These are phyloP conservation scores for Phortica okadai DNA, from an alignment of 2,888 invertebrate species.

Conservation along the genomic window DNA sequence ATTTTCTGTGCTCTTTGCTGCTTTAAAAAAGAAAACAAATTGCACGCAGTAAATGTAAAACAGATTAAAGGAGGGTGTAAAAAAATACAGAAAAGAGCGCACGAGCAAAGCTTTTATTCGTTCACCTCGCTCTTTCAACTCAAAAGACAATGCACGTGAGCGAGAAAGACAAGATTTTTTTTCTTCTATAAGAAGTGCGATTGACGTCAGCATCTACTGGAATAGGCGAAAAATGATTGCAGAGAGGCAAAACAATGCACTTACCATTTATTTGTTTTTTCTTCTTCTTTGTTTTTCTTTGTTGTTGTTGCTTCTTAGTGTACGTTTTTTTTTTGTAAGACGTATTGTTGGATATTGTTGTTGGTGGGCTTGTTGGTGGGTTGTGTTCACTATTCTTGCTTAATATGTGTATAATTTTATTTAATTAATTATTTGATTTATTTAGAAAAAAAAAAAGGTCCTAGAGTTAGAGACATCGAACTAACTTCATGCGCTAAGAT, in stretches of 20 bases:
- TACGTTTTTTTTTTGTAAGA: not conserved
- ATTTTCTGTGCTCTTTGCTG: too few relatives aligned
- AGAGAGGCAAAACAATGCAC: not conserved
- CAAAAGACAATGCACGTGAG: conserved; percentile 5
- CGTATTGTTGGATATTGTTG: not conserved
- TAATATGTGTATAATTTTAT: not conserved
- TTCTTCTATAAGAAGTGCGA: too few relatives aligned
- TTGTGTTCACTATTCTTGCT: not conserved
- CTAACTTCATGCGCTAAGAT: too few relatives aligned
- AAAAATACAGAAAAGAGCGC: not conserved
- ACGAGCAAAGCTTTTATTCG: not conserved
- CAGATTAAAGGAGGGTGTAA: too few relatives aligned
- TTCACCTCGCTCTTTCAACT: not conserved
- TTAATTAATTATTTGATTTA: too few relatives aligned
- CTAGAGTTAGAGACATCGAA: too few relatives aligned
- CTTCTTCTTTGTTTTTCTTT: not conserved
- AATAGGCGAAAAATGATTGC: not conserved
- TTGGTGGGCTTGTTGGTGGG: conserved; percentile 9
- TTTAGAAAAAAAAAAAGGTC: too few relatives aligned
- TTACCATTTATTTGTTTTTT: not conserved
- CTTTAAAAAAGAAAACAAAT: too few relatives aligned
- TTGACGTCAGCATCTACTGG: too few relatives aligned
- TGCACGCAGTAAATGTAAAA: too few relatives aligned
- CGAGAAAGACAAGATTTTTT: not conserved
- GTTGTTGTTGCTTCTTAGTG: not conserved